phyloP scores from a whole-genome alignment of 2,888 invertebrate genomes.

The Lobophora halterata region DNA sequence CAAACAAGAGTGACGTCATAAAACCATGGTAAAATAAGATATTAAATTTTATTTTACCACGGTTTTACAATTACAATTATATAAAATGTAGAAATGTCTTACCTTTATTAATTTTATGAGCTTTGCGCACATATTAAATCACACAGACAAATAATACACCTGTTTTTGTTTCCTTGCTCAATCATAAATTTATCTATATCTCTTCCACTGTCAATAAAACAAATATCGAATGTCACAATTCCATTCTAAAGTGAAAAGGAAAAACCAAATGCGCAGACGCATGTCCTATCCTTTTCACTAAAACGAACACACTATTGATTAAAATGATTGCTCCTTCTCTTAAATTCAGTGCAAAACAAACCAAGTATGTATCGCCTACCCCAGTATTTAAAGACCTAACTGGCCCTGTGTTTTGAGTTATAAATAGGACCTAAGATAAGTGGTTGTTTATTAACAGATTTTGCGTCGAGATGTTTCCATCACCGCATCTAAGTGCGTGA shows the following conservation, averaged over 20 bases:
- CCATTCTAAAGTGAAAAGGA: no score
- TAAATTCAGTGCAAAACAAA: constrained; percentile 16
- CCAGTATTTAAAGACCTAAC: constrained; percentile 28
- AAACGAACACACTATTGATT: constrained; percentile 5
- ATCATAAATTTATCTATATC: no score
- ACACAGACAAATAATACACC: background rate
- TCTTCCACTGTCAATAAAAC: no score
- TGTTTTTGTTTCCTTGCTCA: no score
- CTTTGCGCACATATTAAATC: constrained; percentile 29
- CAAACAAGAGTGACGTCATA: no score
- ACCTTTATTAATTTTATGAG: constrained; percentile 39
- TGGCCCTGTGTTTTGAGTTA: background rate
- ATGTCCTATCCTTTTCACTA: constrained; percentile 10
- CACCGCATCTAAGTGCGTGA: constrained; percentile 4
- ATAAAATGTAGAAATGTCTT: constrained; percentile 2
- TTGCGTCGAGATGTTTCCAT: constrained; percentile 14
- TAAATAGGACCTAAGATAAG: constrained; percentile 5
- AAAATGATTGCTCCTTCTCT: no score
- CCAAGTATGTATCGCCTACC: no score
- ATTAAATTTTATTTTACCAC: no score
- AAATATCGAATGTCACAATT: no score
- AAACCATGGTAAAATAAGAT: no score
- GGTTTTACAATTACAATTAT: no score
- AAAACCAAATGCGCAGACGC: constrained; percentile 12
- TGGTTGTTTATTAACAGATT: constrained; percentile 13